Percentiles rank a stretch among this genome's conserved stretches.
phyloP scores from a whole-genome alignment of 2,888 invertebrate genomes.

The Rhopalosiphum nymphaeae region DNA sequence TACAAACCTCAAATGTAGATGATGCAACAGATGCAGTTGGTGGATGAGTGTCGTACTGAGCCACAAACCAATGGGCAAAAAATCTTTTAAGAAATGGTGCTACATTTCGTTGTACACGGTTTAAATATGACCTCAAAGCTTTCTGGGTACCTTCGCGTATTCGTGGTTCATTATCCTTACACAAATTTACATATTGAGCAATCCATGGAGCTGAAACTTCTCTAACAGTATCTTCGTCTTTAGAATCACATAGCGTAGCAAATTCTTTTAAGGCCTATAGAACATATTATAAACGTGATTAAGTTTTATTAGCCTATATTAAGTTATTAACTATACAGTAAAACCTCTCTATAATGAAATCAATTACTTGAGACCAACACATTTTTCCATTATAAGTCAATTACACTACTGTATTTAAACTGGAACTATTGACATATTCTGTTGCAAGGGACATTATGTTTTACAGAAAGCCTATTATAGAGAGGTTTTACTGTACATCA shows the following conservation, averaged over 20 bases:
- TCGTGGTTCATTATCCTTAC: conserved; percentile 84
- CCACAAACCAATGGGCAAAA: conserved; percentile 87
- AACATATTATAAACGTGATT: background rate
- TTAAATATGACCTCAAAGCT: conserved; percentile 80
- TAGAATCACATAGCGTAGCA: conserved; percentile 77
- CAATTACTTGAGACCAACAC: too few species aligned
- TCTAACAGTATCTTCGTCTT: conserved; percentile 78
- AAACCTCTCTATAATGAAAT: too few species aligned
- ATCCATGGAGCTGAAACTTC: conserved; percentile 86
- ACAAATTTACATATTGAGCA: conserved; percentile 81
- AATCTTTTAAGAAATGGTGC: conserved; percentile 85
- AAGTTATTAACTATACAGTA: background rate
- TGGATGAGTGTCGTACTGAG: conserved; percentile 87
- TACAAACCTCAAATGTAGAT: conserved; percentile 76
- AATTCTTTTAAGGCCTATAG: conserved; percentile 86
- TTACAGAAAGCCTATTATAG: too few species aligned
- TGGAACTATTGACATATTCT: too few species aligned
- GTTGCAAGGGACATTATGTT: too few species aligned
- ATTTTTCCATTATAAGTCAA: too few species aligned
- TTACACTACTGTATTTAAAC: too few species aligned
- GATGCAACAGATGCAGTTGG: conserved; percentile 84
- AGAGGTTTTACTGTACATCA: background rate
- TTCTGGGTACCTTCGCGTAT: conserved; percentile 84
- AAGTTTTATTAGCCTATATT: background rate
- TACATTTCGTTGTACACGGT: conserved; percentile 78